Evolutionary conservation across 1,140 invertebrate species (phyloP), one percentile per base, ranked within the genome.

Genomic region (Linepithema humile): DNA sequence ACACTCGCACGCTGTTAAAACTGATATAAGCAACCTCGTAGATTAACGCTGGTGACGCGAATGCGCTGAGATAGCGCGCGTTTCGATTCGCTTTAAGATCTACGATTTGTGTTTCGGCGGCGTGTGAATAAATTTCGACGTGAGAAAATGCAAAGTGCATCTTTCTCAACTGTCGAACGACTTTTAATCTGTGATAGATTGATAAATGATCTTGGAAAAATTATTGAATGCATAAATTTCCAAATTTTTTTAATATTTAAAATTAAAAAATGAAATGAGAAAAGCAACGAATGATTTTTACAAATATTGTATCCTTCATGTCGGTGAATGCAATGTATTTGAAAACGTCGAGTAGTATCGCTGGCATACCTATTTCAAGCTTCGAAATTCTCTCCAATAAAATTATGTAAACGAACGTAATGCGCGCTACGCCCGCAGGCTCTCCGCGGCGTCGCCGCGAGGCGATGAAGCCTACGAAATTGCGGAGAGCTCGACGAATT

Each of bases 381-480:
- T 75, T 64, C 15, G 29, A 35, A 65, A 26, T 23, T 43, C 59
- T 43, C 23, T 23, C 23, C 6, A 43, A 20, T 35, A 15, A 80
- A 72, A 55, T 69, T 70, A 23, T 0, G 15, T 26, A 12, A 40
- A n/a, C 15, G 17, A 43, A 23, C 15, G 55, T 20, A 1, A 17
- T 1, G 26, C 23, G 50, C 10, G 32, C 3, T 17, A 32, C 17
- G 2, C 12, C 26, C 40, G 32, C 12, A 32, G n/a, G 10, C 43
- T 45, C 43, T 23, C 20, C 17, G 45, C 50, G 64, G 43, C 50
- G 26, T 10, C 26, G 60, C 74, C 60, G 60, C 35, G 48, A 50
- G 32, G 62, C 29, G 45, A 57, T 29, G 45, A 75, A 50, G 48
- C 20, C 40, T 48, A 32, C 64, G 65, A 84, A 80, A 80, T 67